phyloP scores from a whole-genome alignment of 2,888 invertebrate genomes.

The Azorinus chamasolen region DNA sequence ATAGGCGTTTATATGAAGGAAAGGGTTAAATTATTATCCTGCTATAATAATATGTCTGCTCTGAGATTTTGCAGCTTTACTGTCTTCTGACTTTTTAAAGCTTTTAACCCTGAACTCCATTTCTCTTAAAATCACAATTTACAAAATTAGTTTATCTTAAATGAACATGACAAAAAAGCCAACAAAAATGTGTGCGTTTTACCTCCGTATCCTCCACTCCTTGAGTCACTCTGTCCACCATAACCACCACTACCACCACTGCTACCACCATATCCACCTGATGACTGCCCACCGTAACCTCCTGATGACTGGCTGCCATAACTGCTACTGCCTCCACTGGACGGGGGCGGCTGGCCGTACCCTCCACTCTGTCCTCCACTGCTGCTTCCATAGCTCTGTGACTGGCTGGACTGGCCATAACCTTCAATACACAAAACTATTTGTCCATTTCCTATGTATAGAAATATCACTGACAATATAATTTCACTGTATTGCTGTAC shows the following conservation, averaged over 20 bases:
- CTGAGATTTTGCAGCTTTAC: no score
- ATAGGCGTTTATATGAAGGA: no score
- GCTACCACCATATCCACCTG: slow-evolving; percentile 34
- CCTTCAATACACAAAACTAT: slow-evolving; percentile 24
- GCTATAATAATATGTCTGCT: no score
- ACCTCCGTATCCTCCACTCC: slow-evolving; percentile 38
- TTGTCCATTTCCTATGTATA: slow-evolving; percentile 39
- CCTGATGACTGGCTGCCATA: slow-evolving; percentile 36
- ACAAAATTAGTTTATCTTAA: no score
- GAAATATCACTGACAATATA: no score
- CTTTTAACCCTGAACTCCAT: no score
- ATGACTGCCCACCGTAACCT: slow-evolving; percentile 37
- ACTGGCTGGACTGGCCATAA: slow-evolving; percentile 40
- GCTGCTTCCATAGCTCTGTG: slow-evolving; percentile 25
- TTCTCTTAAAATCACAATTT: no score
- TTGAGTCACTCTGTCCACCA: slow-evolving; percentile 25
- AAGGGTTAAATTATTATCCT: no score
- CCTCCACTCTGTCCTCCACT: slow-evolving; percentile 44
- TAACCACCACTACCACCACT: slow-evolving; percentile 32
- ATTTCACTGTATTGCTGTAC: no score
- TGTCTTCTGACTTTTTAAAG: no score
- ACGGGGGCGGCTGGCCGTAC: slow-evolving; percentile 33
- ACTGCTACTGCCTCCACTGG: slow-evolving; percentile 44
- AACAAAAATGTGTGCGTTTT: no score
- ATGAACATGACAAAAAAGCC: no score